Percentiles rank a stretch among this genome's conserved stretches.
phyloP scores from a whole-genome alignment of 2,113 vertebrate species.

The Pelecanus crispus region DNA sequence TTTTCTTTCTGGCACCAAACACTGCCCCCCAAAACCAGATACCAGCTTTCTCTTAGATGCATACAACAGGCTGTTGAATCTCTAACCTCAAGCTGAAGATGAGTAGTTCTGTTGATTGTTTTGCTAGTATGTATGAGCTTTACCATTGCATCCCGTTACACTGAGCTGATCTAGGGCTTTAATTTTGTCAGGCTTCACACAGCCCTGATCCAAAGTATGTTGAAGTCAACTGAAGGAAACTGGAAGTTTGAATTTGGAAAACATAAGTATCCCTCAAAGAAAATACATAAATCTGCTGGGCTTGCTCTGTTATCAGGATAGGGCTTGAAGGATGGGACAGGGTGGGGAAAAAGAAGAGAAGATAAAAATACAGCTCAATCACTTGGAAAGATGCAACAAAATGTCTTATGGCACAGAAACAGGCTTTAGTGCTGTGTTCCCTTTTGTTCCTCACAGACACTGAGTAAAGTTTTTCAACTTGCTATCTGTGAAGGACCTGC shows the following conservation, averaged over 20 bases:
- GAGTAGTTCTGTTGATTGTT: background rate
- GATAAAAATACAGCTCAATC: background rate
- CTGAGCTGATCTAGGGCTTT: background rate
- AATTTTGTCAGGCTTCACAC: background rate
- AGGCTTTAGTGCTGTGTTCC: background rate
- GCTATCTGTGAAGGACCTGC: background rate
- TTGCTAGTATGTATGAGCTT: background rate
- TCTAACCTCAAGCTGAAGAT: background rate
- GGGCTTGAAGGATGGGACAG: background rate
- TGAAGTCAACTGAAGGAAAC: background rate
- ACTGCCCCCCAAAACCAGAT: background rate
- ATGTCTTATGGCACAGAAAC: background rate
- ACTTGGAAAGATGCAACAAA: background rate
- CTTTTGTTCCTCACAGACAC: background rate
- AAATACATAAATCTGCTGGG: background rate
- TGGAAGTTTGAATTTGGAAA: background rate
- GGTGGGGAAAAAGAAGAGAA: background rate
- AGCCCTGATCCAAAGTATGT: background rate
- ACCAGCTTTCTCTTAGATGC: background rate
- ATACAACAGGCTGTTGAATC: background rate
- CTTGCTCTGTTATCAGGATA: background rate
- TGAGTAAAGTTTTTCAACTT: background rate
- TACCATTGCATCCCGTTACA: background rate
- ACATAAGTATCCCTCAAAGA: background rate
- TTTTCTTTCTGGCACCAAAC: background rate